Conservation (phyloP, 2,888 invertebrate species). For the Cacoxenus indagator region DNA sequence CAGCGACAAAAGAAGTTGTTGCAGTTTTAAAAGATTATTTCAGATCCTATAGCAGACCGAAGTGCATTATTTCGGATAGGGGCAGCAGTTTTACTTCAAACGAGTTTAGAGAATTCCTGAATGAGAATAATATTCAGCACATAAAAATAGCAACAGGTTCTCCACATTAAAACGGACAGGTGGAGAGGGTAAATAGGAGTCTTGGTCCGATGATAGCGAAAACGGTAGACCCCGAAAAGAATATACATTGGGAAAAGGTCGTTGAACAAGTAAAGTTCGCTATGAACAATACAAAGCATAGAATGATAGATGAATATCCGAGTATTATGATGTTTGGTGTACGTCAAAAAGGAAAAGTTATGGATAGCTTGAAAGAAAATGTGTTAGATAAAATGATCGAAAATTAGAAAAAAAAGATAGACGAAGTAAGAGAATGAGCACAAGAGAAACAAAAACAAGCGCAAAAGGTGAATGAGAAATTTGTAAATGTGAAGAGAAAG, state of each 20-base stretch:
- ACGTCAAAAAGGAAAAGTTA: no score
- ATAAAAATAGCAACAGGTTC: no score
- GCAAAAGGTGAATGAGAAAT: not conserved
- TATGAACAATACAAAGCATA: not conserved
- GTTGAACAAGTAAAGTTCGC: not conserved
- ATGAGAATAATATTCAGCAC: no score
- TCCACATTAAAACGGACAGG: not conserved
- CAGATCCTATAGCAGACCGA: no score
- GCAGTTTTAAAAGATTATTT: no score
- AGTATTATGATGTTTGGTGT: no score
- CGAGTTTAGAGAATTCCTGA: no score
- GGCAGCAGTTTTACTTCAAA: no score
- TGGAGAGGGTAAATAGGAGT: not conserved
- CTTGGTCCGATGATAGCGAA: conserved; percentile 4
- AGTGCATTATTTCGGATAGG: no score
- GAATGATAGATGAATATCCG: not conserved
- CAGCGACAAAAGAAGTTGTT: no score
- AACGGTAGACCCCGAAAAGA: conserved; percentile 17
- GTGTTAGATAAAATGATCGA: not conserved
- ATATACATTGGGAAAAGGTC: conserved; percentile 22
- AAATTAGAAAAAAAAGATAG: not conserved
- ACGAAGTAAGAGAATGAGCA: not conserved
- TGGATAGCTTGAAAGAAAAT: no score
- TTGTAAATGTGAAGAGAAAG: not conserved
- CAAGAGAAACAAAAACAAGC: not conserved